Conservation (phyloP, 23 tunicate genomes). For the Styela clava region DNA sequence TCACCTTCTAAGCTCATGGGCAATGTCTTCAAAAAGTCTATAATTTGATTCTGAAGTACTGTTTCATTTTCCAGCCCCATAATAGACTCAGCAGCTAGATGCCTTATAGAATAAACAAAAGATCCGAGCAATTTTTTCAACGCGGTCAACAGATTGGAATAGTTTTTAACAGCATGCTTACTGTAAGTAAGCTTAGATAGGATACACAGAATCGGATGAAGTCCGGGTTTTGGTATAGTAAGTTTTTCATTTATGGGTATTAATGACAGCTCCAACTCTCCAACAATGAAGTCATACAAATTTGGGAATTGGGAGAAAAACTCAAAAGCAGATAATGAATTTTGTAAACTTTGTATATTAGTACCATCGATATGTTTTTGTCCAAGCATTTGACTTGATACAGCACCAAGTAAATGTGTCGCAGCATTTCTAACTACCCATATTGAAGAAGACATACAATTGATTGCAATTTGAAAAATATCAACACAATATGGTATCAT, state of each 20-base stretch:
- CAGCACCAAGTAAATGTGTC: constrained; percentile 51
- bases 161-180: not conserved
- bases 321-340: constrained; percentile 55
- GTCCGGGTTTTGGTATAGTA: constrained; percentile 3
- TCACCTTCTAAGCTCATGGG: not conserved
- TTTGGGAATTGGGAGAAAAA: constrained; percentile 66
- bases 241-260: not conserved
- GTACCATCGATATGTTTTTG: constrained; percentile 67
- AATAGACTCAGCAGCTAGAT: constrained; percentile 23
- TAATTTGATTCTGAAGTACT: not conserved
- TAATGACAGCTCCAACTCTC: constrained; percentile 11
- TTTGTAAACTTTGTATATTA: constrained; percentile 12
- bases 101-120: constrained; percentile 29
- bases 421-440: constrained; percentile 91
- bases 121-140: constrained; percentile 6
- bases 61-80: not conserved
- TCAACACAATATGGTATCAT: not conserved
- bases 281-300: constrained; percentile 4
- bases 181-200: constrained; percentile 31
- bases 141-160: not conserved
- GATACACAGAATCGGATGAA: constrained; percentile 33
- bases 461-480: constrained; percentile 32
- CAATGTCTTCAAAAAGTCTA: not conserved
- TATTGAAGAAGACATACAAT: constrained; percentile 39
- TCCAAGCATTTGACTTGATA: constrained; percentile 72